A percentile compares a stretch with the other conserved stretches of the same genome.
Evolutionary conservation across 2,113 vertebrate genomes (phyloP).

Genomic region (Perca fluviatilis): DNA sequence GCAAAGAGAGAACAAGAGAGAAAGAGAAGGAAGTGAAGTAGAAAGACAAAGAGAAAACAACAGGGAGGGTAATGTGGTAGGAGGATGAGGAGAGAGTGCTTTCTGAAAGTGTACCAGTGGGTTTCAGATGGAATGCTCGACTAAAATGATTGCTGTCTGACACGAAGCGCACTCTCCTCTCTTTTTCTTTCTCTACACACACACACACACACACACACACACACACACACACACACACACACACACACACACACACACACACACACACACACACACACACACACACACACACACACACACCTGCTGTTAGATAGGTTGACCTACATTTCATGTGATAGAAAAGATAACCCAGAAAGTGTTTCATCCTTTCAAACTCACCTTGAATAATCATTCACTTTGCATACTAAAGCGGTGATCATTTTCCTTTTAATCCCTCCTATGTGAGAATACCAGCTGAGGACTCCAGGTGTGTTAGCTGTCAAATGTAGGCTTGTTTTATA

Average conservation of each 20-base stretch:
- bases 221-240: slow-evolving; percentile 20
- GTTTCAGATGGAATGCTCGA: slow-evolving; percentile 52
- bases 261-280: slow-evolving; percentile 32
- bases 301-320: slow-evolving; percentile 57
- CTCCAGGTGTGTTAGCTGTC: not conserved
- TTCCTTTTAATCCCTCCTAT: not conserved
- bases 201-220: slow-evolving; percentile 17
- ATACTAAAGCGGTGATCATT: not conserved
- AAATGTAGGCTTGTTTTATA: not conserved
- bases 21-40: not conserved
- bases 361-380: slow-evolving; percentile 42
- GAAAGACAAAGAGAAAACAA: slow-evolving; percentile 13
- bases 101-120: slow-evolving; percentile 55
- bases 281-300: slow-evolving; percentile 25
- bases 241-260: slow-evolving; percentile 25
- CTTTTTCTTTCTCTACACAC: not conserved
- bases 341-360: slow-evolving; percentile 58
- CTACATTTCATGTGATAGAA: slow-evolving; percentile 62
- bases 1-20: not conserved
- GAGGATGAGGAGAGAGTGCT: slow-evolving; percentile 32
- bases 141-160: slow-evolving; percentile 52
- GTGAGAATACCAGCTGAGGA: not conserved
- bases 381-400: not conserved
- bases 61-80: slow-evolving; percentile 1
- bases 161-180: not conserved